Evolutionary conservation across 2,797 vertebrate species (phyloP).

Genomic region (Melanotaenia maccullochi): DNA sequence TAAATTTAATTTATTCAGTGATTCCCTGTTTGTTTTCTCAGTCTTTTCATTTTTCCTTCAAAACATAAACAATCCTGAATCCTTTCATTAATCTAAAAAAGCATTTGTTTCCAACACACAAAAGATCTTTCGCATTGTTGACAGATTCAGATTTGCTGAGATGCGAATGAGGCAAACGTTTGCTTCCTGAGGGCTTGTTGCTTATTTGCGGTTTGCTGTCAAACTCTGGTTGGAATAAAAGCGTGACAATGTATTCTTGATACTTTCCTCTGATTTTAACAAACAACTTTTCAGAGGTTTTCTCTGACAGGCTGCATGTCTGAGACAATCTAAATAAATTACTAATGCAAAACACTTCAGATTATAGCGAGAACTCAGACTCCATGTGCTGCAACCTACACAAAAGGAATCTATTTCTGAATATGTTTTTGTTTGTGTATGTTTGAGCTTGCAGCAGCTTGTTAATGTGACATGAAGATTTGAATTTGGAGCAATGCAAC

Average conservation of each 20-base stretch:
- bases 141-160: background rate
- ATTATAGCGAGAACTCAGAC: background rate
- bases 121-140: background rate
- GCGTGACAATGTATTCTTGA: background rate
- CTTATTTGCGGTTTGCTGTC: background rate
- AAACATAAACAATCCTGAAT: no score
- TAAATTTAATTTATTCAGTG: no score
- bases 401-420: no score
- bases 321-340: background rate
- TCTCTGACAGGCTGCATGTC: background rate
- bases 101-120: background rate
- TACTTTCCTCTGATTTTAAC: background rate
- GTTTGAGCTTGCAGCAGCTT: background rate
- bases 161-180: background rate
- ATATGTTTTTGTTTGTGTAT: no score
- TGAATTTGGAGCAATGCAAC: background rate
- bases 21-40: no score
- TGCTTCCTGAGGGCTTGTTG: background rate
- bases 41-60: no score
- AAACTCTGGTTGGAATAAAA: background rate
- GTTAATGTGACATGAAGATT: constrained; percentile 7
- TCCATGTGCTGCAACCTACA: background rate
- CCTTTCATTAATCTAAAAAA: background rate
- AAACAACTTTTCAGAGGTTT: background rate
- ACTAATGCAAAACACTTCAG: background rate